phyloP scores from a whole-genome alignment of 1,140 invertebrate species.

The Calliphora vicina region DNA sequence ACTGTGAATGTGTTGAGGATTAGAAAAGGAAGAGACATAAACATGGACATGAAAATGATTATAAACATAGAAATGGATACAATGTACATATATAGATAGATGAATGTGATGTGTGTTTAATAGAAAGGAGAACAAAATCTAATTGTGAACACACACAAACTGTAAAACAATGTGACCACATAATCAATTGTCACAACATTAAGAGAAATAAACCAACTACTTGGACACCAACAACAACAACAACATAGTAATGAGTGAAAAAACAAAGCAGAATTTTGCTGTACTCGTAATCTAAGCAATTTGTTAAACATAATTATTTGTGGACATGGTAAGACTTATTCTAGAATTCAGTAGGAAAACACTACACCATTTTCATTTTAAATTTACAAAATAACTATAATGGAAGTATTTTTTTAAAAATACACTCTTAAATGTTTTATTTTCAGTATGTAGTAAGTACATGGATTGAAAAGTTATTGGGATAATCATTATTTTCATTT shows the following conservation, averaged over 20 bases:
- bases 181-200: conserved; percentile 23
- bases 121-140: too few species aligned
- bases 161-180: conserved; percentile 4
- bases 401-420: too few species aligned
- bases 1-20: neutral
- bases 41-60: neutral
- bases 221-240: neutral
- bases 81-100: neutral
- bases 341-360: too few species aligned
- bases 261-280: neutral
- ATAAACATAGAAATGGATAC: neutral
- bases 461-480: too few species aligned
- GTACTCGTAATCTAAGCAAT: neutral
- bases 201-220: conserved; percentile 15
- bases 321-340: neutral
- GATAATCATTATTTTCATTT: too few species aligned
- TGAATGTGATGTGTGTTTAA: too few species aligned
- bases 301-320: conserved; percentile 18
- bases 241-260: neutral
- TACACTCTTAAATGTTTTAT: too few species aligned
- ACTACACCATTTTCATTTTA: too few species aligned
- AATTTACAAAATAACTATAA: too few species aligned
- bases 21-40: neutral
- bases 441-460: too few species aligned
- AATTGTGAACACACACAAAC: neutral